Evolutionary conservation across 2,113 vertebrate genomes (phyloP), one percentile per base, ranked within the genome.

Genomic region (Hippocampus mohnikei): DNA sequence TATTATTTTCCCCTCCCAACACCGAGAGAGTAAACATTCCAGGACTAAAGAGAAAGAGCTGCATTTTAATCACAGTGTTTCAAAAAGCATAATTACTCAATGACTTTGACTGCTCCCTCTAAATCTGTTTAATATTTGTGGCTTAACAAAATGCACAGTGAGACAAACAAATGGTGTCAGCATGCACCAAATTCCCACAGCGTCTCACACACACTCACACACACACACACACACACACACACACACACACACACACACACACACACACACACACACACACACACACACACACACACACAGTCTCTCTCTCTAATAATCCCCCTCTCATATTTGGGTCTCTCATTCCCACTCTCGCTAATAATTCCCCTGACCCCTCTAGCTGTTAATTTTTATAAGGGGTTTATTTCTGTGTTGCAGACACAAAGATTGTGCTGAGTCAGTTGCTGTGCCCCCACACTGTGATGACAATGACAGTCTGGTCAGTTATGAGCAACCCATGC

Each of bases 61-160:
- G 72, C 12, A 0, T 59, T 84, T 87, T 87, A 85, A 86, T 87
- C 76, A 82, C 72, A 74, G 72, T 46, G 48, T 88, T 82, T 88
- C 70, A 70, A 81, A 82, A 80, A 78, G 82, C 77, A 63, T 86
- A 88, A 87, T 91, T 84, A 87, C 76, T 77, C 52, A 66, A 76
- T 74, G 83, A 91, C 86, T 90, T 88, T 86, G 78, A 80, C 77
- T 79, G 84, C 85, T 81, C 72, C 53, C 2, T 10, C 72, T 85
- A 84, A 89, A 83, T 87, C 84, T 83, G 80, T 83, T 88, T 84
- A 85, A 87, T 80, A 79, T 85, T 81, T 16, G 73, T 75, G 77
- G 82, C 82, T 88, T 90, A 86, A 84, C 85, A 85, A 85, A 85
- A 86, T 81, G 79, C 86, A 84, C 64, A 69, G 86, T 77, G 85